These are phyloP conservation scores for Lepidothrix coronata DNA, from an alignment of 2,113 vertebrate species.

Conservation along the genomic window DNA sequence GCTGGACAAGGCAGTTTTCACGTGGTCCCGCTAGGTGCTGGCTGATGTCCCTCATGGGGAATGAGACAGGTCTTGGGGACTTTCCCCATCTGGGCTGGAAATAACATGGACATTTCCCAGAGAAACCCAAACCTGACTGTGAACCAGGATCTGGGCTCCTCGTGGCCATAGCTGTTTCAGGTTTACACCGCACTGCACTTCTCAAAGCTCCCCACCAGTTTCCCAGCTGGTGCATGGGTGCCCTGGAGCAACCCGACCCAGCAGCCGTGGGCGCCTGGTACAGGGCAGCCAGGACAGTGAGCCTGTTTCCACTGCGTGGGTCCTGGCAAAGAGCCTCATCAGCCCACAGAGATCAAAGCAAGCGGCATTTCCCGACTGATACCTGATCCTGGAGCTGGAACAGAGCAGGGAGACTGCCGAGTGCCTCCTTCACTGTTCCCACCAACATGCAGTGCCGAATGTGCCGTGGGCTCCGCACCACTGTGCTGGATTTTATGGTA, in stretches of 20 bases:
- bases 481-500: background rate
- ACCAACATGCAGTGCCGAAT: background rate
- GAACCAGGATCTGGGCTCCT: background rate
- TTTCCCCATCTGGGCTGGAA: background rate
- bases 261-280: background rate
- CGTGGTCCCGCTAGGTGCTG: background rate
- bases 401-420: background rate
- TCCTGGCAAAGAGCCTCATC: conserved; percentile 19
- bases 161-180: background rate
- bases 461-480: background rate
- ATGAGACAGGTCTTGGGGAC: background rate
- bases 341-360: conserved; percentile 27
- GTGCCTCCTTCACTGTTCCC: background rate
- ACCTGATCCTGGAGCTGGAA: conserved; percentile 37
- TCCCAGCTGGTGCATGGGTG: background rate
- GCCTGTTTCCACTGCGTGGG: background rate
- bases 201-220: background rate
- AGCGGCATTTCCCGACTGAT: background rate
- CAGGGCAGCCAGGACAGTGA: background rate
- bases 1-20: background rate
- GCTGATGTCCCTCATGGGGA: background rate
- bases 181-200: background rate
- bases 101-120: background rate
- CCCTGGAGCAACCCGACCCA: background rate
- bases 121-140: background rate